Conservation (phyloP, 1,140 invertebrate genomes). For the Rhyzopertha dominica region DNA sequence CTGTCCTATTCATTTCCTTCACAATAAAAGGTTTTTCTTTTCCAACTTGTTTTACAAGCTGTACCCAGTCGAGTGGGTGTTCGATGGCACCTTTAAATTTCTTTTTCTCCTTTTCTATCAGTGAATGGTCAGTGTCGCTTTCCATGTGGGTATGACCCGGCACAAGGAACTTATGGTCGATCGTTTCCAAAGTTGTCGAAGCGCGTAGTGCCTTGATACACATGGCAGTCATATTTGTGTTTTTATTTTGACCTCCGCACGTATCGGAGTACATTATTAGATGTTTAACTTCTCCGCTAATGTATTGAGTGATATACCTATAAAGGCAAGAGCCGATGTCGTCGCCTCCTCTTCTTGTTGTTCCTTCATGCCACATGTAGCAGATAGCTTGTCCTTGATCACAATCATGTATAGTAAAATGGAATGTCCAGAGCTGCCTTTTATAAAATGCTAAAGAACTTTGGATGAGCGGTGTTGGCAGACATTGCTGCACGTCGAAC, state of each 20-base stretch:
- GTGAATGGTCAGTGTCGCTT: conserved; percentile 34
- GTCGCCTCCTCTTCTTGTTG: conserved; percentile 34
- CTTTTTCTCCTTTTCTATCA: conserved; percentile 36
- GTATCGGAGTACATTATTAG: conserved; percentile 38
- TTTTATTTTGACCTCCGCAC: conserved; percentile 43
- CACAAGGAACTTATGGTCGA: conserved; percentile 42
- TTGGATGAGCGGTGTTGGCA: conserved; percentile 35
- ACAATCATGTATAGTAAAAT: conserved; percentile 41
- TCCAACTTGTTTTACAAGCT: conserved; percentile 17
- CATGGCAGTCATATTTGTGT: conserved; percentile 30
- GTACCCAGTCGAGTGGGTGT: conserved; percentile 22
- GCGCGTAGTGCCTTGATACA: conserved; percentile 17
- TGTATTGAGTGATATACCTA: conserved; percentile 23
- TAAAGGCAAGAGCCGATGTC: conserved; percentile 36
- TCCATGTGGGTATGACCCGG: conserved; percentile 40
- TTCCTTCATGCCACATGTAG: conserved; percentile 42
- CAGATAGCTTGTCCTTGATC: conserved; percentile 23
- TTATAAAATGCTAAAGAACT: conserved; percentile 39
- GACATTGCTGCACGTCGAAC: conserved; percentile 41
- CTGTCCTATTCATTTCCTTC: neutral
- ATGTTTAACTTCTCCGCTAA: conserved; percentile 21
- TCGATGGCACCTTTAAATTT: conserved; percentile 19
- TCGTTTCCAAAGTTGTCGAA: conserved; percentile 11
- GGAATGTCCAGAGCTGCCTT: conserved; percentile 42
- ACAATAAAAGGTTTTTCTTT: conserved; percentile 13